Percentiles rank a stretch among this genome's conserved stretches.
Evolutionary conservation across 2,113 vertebrate genomes (phyloP).

Genomic region (Ptyas mucosa): DNA sequence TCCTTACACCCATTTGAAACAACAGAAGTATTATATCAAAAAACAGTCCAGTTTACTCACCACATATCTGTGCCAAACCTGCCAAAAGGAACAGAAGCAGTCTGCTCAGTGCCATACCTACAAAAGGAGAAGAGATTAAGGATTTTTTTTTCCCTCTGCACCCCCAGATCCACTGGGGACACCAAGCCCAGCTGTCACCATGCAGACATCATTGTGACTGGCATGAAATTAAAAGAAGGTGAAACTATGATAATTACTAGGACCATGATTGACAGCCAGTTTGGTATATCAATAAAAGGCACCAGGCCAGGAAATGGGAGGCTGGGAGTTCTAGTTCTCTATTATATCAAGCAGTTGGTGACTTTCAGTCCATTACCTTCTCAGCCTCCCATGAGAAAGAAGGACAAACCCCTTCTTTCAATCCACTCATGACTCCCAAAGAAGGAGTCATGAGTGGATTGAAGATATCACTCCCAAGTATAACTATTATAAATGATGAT

Average conservation of each 20-base stretch:
- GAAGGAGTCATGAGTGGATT: no score
- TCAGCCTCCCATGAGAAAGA: no score
- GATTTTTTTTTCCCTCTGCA: not conserved
- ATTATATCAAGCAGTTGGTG: not conserved
- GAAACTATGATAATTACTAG: not conserved
- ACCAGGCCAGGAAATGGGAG: not conserved
- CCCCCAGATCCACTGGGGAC: not conserved
- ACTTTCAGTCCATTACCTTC: no score
- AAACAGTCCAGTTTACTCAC: not conserved
- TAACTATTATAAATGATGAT: not conserved
- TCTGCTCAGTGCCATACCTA: not conserved
- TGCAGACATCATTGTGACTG: not conserved
- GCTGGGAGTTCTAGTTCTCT: not conserved
- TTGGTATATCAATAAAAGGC: not conserved
- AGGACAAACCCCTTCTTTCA: no score
- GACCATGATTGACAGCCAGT: not conserved
- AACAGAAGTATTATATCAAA: not conserved
- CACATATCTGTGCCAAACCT: not conserved
- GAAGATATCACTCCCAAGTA: no score
- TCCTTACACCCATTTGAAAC: not conserved
- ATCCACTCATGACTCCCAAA: no score
- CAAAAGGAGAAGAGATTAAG: not conserved
- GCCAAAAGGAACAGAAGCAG: not conserved
- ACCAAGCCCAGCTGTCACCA: not conserved
- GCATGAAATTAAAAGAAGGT: not conserved